Conservation (phyloP, 2,888 invertebrate species). For the Mesorhabditis spiculigera region DNA sequence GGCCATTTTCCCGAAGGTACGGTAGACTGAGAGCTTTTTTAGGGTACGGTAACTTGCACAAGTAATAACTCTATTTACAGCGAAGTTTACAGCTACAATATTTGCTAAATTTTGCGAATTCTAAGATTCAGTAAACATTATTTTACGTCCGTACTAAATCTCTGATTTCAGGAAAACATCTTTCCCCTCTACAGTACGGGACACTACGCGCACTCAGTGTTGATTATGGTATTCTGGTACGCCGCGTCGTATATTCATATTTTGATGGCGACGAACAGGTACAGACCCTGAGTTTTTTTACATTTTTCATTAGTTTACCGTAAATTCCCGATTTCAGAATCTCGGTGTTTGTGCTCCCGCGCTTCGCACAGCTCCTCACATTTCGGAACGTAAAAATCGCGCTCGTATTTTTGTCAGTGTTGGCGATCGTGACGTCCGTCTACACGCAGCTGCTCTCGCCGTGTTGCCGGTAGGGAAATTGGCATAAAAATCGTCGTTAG, state of each 20-base stretch:
- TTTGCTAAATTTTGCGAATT: too few relatives aligned
- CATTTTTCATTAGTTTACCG: background rate
- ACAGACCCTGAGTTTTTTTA: background rate
- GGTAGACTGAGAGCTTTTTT: too few relatives aligned
- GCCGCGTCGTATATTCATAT: slow-evolving; percentile 4
- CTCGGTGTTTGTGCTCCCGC: background rate
- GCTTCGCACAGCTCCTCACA: background rate
- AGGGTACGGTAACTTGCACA: too few relatives aligned
- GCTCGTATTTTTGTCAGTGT: background rate
- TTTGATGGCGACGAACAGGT: background rate
- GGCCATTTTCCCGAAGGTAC: background rate
- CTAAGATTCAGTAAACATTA: too few relatives aligned
- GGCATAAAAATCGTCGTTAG: too few relatives aligned
- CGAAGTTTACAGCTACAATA: too few relatives aligned
- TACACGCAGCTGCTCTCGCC: background rate
- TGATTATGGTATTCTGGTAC: background rate
- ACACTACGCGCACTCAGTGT: slow-evolving; percentile 3
- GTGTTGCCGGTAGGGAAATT: background rate
- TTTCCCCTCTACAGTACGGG: background rate
- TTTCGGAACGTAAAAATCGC: slow-evolving; percentile 6
- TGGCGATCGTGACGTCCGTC: background rate
- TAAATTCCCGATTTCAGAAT: background rate
- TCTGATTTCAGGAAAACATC: background rate
- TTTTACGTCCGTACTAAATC: too few relatives aligned
- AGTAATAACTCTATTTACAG: too few relatives aligned